phyloP scores from a whole-genome alignment of 2,888 invertebrate genomes.

The Amphipoea oculea region DNA sequence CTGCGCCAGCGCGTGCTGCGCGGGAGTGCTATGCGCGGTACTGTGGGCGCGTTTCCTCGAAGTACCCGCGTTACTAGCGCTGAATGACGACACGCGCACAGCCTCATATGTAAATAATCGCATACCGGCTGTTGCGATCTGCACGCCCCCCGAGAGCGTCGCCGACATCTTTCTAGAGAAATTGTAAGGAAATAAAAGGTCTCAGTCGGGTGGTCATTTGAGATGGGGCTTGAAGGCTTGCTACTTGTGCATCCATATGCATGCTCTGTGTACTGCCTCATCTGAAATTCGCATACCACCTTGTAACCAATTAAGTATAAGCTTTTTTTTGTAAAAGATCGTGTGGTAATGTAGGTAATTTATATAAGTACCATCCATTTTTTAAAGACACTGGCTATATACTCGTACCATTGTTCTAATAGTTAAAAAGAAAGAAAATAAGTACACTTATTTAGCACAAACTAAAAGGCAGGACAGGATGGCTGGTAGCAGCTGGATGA shows the following conservation, averaged over 20 bases:
- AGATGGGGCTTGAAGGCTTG: background rate
- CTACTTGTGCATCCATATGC: background rate
- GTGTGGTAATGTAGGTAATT: background rate
- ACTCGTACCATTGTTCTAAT: background rate
- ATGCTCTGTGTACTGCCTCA: background rate
- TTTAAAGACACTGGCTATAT: background rate
- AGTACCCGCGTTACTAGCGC: slow-evolving; percentile 79
- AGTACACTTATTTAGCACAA: background rate
- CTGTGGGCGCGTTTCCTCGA: slow-evolving; percentile 83
- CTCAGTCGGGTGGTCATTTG: background rate
- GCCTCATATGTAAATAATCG: slow-evolving; percentile 51
- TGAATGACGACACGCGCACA: slow-evolving; percentile 69
- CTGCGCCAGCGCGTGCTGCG: slow-evolving; percentile 80
- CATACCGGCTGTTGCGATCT: slow-evolving; percentile 77
- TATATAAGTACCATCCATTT: background rate
- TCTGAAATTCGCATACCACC: background rate
- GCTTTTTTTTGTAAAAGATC: background rate
- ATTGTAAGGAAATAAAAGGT: slow-evolving; percentile 70
- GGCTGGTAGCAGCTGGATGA: too few species aligned
- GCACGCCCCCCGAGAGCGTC: slow-evolving; percentile 73
- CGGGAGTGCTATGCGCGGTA: slow-evolving; percentile 80
- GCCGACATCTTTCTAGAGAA: slow-evolving; percentile 69
- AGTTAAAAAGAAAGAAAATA: background rate
- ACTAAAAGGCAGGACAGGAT: background rate
- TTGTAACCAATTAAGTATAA: background rate